Percentiles rank a stretch among this genome's conserved stretches.
Conservation (phyloP, 2,888 invertebrate genomes). For the Plebejus argus region DNA sequence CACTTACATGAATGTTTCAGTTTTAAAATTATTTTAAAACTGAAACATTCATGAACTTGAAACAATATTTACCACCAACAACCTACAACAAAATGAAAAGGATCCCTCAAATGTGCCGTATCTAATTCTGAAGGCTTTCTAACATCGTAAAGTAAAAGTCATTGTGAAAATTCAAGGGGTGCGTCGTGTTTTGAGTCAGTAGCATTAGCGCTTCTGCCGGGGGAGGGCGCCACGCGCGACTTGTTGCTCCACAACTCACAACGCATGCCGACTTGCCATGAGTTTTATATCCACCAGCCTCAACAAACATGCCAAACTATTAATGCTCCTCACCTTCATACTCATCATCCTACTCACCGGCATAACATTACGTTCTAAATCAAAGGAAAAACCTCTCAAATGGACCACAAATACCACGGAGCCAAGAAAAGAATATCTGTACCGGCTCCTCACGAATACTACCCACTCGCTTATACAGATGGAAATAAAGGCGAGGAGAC, state of each 20-base stretch:
- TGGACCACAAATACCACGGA: slow-evolving; percentile 58
- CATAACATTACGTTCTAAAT: slow-evolving; percentile 59
- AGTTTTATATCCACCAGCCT: slow-evolving; percentile 68
- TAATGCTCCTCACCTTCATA: slow-evolving; percentile 66
- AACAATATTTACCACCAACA: background rate
- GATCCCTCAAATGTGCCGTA: slow-evolving; percentile 45
- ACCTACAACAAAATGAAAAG: background rate
- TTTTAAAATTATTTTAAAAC: background rate
- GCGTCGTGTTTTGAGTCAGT: slow-evolving; percentile 77
- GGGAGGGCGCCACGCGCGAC: slow-evolving; percentile 76
- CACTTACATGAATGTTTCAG: no score
- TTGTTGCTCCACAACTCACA: slow-evolving; percentile 58
- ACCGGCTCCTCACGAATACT: slow-evolving; percentile 79
- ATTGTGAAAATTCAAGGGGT: slow-evolving; percentile 76
- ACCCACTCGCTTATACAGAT: slow-evolving; percentile 80
- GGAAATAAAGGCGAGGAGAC: slow-evolving; percentile 80
- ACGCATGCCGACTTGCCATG: slow-evolving; percentile 56
- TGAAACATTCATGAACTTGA: background rate
- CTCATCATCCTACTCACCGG: slow-evolving; percentile 61
- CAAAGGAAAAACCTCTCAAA: slow-evolving; percentile 53
- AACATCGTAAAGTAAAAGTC: slow-evolving; percentile 73
- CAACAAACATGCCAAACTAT: slow-evolving; percentile 66
- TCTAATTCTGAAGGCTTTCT: slow-evolving; percentile 58
- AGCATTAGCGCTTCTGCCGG: slow-evolving; percentile 70
- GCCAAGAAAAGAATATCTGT: slow-evolving; percentile 76